These are phyloP conservation scores for Marasmarcha lunaedactyla DNA, from an alignment of 2,888 invertebrate genomes.

Conservation along the genomic window DNA sequence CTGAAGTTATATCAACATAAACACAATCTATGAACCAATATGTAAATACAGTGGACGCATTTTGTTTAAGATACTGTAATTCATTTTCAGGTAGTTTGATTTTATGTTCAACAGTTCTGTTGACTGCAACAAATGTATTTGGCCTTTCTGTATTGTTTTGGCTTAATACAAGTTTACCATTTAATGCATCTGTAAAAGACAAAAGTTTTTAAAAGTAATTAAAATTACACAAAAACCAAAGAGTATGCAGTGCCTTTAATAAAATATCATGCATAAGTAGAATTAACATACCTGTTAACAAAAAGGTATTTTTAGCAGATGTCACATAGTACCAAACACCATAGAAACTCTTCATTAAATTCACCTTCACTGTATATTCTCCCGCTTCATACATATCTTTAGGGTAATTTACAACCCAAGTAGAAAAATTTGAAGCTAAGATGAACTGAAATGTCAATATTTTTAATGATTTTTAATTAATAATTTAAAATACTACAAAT, in stretches of 20 bases:
- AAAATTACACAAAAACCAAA: no score
- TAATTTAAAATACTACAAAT: no score
- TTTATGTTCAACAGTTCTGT: constrained; percentile 66
- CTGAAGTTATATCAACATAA: constrained; percentile 73
- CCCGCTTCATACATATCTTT: constrained; percentile 65
- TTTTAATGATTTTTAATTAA: no score
- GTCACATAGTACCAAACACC: constrained; percentile 42
- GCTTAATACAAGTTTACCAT: constrained; percentile 74
- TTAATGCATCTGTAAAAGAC: constrained; percentile 71
- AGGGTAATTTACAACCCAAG: constrained; percentile 74
- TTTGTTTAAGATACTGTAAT: constrained; percentile 61
- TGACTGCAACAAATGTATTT: constrained; percentile 74
- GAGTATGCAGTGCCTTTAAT: no score
- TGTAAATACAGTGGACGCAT: constrained; percentile 65
- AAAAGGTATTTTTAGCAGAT: constrained; percentile 28
- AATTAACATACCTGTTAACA: constrained; percentile 12
- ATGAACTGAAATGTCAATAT: constrained; percentile 34
- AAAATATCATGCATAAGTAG: no score
- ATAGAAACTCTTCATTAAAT: constrained; percentile 52
- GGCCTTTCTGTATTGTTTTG: constrained; percentile 72
- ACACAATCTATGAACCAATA: constrained; percentile 87
- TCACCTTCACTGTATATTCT: constrained; percentile 61
- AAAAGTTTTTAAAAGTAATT: no score
- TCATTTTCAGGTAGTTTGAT: constrained; percentile 73
- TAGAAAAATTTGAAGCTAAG: constrained; percentile 59